Evolutionary conservation across 2,797 vertebrate species (phyloP).

Genomic region (Clarias pachynema): DNA sequence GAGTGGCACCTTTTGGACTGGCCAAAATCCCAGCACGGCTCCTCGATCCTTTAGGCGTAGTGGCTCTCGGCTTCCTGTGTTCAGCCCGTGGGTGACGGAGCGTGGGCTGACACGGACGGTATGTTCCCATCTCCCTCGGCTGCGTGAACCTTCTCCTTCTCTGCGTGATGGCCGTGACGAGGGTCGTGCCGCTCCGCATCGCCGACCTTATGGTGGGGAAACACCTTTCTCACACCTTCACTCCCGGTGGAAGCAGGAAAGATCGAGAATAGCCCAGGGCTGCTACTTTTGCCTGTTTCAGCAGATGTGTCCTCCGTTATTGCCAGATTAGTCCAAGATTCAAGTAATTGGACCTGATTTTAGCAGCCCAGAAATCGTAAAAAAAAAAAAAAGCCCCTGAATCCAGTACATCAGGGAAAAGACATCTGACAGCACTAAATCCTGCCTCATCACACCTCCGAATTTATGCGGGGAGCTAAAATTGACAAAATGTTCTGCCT

Average conservation of each 20-base stretch:
- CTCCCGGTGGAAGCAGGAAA: not conserved
- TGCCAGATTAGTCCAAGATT: slow-evolving; percentile 29
- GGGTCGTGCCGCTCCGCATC: slow-evolving; percentile 12
- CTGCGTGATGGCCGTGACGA: slow-evolving; percentile 25
- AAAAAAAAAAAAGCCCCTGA: not conserved
- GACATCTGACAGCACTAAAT: slow-evolving; percentile 21
- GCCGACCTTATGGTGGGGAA: slow-evolving; percentile 19
- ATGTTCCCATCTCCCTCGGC: slow-evolving; percentile 27
- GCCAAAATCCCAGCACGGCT: slow-evolving; percentile 33
- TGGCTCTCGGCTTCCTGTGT: slow-evolving; percentile 33
- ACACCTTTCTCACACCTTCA: slow-evolving; percentile 1
- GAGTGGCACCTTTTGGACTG: slow-evolving; percentile 48
- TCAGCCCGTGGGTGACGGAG: slow-evolving; percentile 39
- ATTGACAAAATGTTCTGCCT: slow-evolving; percentile 19
- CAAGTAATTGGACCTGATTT: slow-evolving; percentile 27
- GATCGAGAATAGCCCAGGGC: slow-evolving; percentile 5
- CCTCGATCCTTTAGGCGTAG: slow-evolving; percentile 11
- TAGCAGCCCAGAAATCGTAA: not conserved
- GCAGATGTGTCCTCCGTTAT: slow-evolving; percentile 29
- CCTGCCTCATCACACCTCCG: slow-evolving; percentile 19
- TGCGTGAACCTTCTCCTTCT: slow-evolving; percentile 26
- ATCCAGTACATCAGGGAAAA: slow-evolving; percentile 9
- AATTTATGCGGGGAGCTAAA: slow-evolving; percentile 12
- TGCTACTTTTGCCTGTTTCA: slow-evolving; percentile 29
- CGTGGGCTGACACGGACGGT: slow-evolving; percentile 27